These are phyloP conservation scores for Myodes glareolus DNA, from an alignment of 2,113 vertebrate genomes.

Conservation along the genomic window DNA sequence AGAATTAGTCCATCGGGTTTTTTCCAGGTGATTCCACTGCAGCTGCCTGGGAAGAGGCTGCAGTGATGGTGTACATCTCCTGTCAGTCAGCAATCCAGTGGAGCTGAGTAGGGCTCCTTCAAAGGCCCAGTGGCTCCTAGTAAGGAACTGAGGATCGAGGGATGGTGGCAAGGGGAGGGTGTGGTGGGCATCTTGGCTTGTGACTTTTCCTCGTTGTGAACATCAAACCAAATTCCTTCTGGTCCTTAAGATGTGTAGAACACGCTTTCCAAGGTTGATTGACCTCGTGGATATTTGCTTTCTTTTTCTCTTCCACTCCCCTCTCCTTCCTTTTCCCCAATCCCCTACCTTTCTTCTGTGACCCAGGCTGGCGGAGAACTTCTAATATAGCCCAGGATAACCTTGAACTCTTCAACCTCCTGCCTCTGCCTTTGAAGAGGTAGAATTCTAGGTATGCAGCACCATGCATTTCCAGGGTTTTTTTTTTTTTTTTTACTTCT, in stretches of 20 bases:
- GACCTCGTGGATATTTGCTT: not conserved
- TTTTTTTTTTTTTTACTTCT: not conserved
- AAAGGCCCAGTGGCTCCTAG: not conserved
- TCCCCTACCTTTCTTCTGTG: not conserved
- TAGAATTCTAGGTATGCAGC: not conserved
- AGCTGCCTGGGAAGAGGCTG: not conserved
- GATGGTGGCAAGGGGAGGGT: not conserved
- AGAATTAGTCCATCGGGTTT: not conserved
- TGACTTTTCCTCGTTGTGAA: not conserved
- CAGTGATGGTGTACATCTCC: fast-evolving
- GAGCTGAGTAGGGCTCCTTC: not conserved
- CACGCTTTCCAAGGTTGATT: not conserved
- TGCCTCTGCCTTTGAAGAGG: not conserved
- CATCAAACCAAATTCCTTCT: not conserved
- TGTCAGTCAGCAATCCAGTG: fast-evolving
- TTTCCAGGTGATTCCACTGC: not conserved
- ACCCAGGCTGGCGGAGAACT: not conserved
- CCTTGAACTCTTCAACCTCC: not conserved
- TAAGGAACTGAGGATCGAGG: not conserved
- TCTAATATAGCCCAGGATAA: not conserved
- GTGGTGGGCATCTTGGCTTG: not conserved
- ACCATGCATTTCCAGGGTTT: not conserved
- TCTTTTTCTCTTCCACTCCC: no score
- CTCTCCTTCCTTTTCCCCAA: not conserved
- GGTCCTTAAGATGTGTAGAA: not conserved